Percentiles rank a stretch among this genome's conserved stretches.
These are phyloP conservation scores for Agrilus planipennis DNA, from an alignment of 1,140 invertebrate genomes.

Conservation along the genomic window DNA sequence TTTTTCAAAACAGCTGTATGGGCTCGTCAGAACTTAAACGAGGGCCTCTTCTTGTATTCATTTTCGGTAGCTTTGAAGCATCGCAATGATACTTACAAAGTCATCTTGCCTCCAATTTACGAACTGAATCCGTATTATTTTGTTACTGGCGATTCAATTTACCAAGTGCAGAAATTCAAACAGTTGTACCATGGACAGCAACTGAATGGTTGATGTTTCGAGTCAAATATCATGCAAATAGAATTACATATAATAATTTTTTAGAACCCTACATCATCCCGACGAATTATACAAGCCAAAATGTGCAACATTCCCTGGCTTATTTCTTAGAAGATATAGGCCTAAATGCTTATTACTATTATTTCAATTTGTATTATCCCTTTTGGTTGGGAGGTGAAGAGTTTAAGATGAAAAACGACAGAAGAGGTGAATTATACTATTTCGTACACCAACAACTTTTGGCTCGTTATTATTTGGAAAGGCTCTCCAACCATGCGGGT, in stretches of 20 bases:
- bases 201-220: constrained; percentile 1
- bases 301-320: constrained; percentile 39
- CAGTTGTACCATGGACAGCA: constrained; percentile 28
- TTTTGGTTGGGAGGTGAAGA: constrained; percentile 47
- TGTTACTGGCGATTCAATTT: constrained; percentile 46
- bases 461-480: constrained; percentile 54
- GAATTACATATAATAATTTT: no score
- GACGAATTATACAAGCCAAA: constrained; percentile 43
- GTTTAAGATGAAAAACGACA: constrained; percentile 36
- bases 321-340: constrained; percentile 66
- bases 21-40: constrained; percentile 49
- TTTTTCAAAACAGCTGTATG: constrained; percentile 48
- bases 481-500: constrained; percentile 48
- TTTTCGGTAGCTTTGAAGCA: constrained; percentile 47
- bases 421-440: constrained; percentile 51
- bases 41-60: constrained; percentile 50
- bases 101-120: constrained; percentile 50
- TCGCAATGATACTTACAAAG: constrained; percentile 44
- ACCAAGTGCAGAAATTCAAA: constrained; percentile 45
- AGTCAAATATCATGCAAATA: no score
- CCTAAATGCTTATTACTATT: constrained; percentile 57
- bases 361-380: constrained; percentile 49
- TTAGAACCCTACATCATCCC: constrained; percentile 27
- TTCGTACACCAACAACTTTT: constrained; percentile 48
- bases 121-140: constrained; percentile 55